Evolutionary conservation across 1,140 invertebrate species (phyloP).

Genomic region (Xylocopa sonorina): DNA sequence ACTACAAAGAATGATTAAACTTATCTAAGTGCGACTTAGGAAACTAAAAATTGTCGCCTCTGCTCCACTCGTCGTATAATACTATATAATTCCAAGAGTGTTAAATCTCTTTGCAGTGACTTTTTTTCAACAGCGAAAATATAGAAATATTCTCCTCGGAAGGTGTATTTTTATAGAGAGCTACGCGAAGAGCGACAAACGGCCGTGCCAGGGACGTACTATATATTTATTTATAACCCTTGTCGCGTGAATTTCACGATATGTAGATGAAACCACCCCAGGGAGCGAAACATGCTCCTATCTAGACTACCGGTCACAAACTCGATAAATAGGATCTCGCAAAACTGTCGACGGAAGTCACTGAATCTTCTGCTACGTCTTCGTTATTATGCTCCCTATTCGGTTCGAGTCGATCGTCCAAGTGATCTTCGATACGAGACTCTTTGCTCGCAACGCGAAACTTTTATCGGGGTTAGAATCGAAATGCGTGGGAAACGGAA

Average conservation of each 20-base stretch:
- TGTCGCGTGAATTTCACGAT: slow-evolving; percentile 62
- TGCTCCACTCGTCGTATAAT: no score
- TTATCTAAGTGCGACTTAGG: no score
- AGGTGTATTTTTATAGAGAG: slow-evolving; percentile 60
- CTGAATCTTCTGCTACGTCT: neutral
- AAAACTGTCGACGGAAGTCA: slow-evolving; percentile 17
- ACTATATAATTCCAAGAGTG: no score
- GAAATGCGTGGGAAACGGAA: neutral
- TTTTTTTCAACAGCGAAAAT: no score
- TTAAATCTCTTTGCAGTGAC: no score
- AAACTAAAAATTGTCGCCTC: no score
- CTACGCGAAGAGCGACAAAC: slow-evolving; percentile 60
- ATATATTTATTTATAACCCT: slow-evolving; percentile 67
- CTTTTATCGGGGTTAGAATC: neutral
- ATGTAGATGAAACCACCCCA: slow-evolving; percentile 50
- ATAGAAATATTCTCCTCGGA: slow-evolving; percentile 48
- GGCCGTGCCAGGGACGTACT: slow-evolving; percentile 35
- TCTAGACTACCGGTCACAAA: slow-evolving; percentile 11
- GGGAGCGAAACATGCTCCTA: slow-evolving; percentile 40
- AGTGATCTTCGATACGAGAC: neutral
- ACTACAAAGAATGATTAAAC: no score
- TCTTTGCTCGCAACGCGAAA: neutral
- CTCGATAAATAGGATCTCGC: slow-evolving; percentile 38
- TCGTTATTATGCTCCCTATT: neutral
- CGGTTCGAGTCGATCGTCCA: neutral